Percentiles rank a stretch among this genome's conserved stretches.
These are phyloP conservation scores for Meloidogyne hapla DNA, from an alignment of 1,140 invertebrate species.

Conservation along the genomic window DNA sequence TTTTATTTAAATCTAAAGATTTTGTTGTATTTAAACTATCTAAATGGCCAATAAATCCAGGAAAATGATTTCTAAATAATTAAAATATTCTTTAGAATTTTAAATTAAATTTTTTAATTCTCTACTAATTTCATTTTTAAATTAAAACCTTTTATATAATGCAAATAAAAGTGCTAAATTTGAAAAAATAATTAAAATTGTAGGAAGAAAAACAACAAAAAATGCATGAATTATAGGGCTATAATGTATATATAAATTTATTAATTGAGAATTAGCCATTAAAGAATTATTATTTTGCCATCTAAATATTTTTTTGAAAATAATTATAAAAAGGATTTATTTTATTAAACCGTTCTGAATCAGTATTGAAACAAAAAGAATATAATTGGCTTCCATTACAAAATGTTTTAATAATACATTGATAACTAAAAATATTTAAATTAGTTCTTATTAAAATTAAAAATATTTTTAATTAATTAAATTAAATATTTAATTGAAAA, in stretches of 20 bases:
- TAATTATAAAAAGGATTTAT: not conserved
- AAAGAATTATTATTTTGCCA: not conserved
- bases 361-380: constrained; percentile 34
- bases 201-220: constrained; percentile 36
- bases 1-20: not conserved
- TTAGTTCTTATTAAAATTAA: not conserved
- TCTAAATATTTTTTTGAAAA: constrained; percentile 1
- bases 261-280: not conserved
- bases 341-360: constrained; percentile 25
- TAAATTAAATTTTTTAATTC: not conserved
- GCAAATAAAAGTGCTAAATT: constrained; percentile 27
- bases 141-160: constrained; percentile 21
- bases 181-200: constrained; percentile 28
- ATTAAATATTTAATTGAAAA: not conserved
- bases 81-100: constrained; percentile 2
- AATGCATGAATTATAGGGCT: constrained; percentile 32
- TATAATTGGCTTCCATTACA: constrained; percentile 41
- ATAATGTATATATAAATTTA: constrained; percentile 18
- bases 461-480: not conserved
- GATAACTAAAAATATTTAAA: constrained; percentile 25
- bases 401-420: constrained; percentile 35
- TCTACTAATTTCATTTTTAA: no score
- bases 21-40: not conserved
- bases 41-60: not conserved
- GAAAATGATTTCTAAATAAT: constrained; percentile 20